Evolutionary conservation across 2,888 invertebrate genomes (phyloP).

Genomic region (Priocnemis perturbator): DNA sequence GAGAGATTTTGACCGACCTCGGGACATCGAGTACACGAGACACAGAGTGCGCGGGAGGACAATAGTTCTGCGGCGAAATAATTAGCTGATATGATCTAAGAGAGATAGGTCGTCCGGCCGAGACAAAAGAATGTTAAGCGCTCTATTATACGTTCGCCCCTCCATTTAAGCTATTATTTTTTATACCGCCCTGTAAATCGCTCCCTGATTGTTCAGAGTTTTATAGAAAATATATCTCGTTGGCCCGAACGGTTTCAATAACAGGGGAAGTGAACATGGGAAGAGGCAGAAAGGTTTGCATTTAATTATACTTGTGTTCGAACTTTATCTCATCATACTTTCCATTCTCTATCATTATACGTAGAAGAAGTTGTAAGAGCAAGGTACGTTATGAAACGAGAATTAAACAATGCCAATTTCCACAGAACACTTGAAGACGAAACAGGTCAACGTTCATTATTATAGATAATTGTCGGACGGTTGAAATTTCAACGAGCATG

Average conservation of each 20-base stretch:
- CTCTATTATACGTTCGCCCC: slow-evolving; percentile 52
- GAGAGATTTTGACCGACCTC: slow-evolving; percentile 43
- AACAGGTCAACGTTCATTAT: too few relatives aligned
- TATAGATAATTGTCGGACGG: too few relatives aligned
- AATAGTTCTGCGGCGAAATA: slow-evolving; percentile 59
- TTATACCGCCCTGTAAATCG: slow-evolving; percentile 51
- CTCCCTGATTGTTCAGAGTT: slow-evolving; percentile 31
- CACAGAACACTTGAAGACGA: too few relatives aligned
- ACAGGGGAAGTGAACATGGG: too few relatives aligned
- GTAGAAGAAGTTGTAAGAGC: too few relatives aligned
- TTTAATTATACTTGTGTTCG: too few relatives aligned
- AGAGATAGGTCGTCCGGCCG: slow-evolving; percentile 51
- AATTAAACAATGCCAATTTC: too few relatives aligned
- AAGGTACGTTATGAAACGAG: too few relatives aligned
- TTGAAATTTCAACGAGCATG: too few relatives aligned
- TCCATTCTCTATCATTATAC: too few relatives aligned
- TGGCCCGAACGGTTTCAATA: neutral
- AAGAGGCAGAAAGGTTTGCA: too few relatives aligned
- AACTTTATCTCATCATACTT: too few relatives aligned
- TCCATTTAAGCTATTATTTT: slow-evolving; percentile 58
- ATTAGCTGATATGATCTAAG: slow-evolving; percentile 64
- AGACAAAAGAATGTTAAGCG: slow-evolving; percentile 64
- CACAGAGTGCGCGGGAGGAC: slow-evolving; percentile 30
- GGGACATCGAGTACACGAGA: neutral
- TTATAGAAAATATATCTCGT: slow-evolving; percentile 21